Percentiles rank a stretch among this genome's conserved stretches.
Conservation (phyloP, 1,140 invertebrate genomes). For the Heliconius eleuchia region DNA sequence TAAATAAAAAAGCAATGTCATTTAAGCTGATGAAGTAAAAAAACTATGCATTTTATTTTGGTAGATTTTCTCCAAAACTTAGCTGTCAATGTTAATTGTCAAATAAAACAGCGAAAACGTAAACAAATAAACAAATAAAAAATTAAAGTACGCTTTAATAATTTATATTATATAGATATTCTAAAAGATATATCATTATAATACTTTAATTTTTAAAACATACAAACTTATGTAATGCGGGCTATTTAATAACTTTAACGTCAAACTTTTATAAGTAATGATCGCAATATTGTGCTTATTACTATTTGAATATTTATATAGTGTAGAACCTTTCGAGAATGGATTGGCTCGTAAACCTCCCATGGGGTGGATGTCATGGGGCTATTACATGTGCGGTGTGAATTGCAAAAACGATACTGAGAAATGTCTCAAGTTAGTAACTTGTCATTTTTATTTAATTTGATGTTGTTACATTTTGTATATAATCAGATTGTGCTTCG, state of each 20-base stretch:
- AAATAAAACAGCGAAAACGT: background rate
- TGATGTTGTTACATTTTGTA: background rate
- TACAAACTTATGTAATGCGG: background rate
- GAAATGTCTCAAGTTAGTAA: conserved; percentile 84
- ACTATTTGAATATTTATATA: conserved; percentile 35
- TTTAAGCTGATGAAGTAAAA: background rate
- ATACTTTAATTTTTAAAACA: too few species aligned
- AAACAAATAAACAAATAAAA: background rate
- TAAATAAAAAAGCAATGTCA: conserved; percentile 3
- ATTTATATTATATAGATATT: too few species aligned
- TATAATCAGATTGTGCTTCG: too few species aligned
- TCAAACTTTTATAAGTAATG: background rate
- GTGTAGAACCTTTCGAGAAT: conserved; percentile 85
- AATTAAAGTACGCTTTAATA: background rate
- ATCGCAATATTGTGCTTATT: conserved; percentile 21
- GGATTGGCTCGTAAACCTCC: conserved; percentile 91
- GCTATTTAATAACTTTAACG: background rate
- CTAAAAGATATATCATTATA: too few species aligned
- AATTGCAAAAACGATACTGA: conserved; percentile 85
- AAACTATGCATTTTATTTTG: background rate
- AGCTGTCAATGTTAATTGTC: background rate
- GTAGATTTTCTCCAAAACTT: background rate
- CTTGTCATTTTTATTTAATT: background rate
- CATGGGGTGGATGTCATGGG: conserved; percentile 92
- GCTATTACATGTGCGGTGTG: conserved; percentile 86